A percentile compares a stretch with the other conserved stretches of the same genome.
Evolutionary conservation across 2,888 invertebrate genomes (phyloP).

Genomic region (Trachelus iudaicus): DNA sequence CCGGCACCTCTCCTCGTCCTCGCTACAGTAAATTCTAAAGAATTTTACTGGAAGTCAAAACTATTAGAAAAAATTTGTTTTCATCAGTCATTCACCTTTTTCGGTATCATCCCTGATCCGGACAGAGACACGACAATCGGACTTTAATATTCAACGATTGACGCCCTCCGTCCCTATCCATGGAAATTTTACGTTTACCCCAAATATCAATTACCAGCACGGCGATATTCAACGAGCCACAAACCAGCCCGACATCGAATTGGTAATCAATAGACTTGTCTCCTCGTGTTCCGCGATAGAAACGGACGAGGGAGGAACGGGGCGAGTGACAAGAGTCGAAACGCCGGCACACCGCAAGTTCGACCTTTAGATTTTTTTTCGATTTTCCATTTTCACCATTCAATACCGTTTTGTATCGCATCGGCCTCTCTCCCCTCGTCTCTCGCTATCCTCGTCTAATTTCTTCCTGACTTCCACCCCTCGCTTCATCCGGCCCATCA

Average conservation of each 20-base stretch:
- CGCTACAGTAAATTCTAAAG: not conserved
- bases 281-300: constrained; percentile 20
- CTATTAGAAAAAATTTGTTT: not conserved
- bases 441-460: constrained; percentile 14
- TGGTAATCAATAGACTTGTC: not conserved
- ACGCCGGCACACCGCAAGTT: constrained; percentile 32
- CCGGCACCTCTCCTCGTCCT: accelerated
- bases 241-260: not conserved
- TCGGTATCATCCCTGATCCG: not conserved
- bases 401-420: constrained; percentile 9
- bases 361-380: constrained; percentile 39
- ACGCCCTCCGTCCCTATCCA: not conserved
- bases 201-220: not conserved
- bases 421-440: constrained; percentile 24
- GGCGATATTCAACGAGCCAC: not conserved
- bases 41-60: not conserved
- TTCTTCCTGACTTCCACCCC: not conserved
- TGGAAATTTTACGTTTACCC: not conserved
- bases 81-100: not conserved
- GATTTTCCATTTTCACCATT: constrained; percentile 44
- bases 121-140: not conserved
- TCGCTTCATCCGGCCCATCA: constrained; percentile 16
- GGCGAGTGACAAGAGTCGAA: not conserved
- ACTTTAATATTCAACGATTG: not conserved
- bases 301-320: constrained; percentile 21